A percentile compares a stretch with the other conserved stretches of the same genome.
phyloP scores from a whole-genome alignment of 2,888 invertebrate genomes.

The Acanthosepion esculentum region DNA sequence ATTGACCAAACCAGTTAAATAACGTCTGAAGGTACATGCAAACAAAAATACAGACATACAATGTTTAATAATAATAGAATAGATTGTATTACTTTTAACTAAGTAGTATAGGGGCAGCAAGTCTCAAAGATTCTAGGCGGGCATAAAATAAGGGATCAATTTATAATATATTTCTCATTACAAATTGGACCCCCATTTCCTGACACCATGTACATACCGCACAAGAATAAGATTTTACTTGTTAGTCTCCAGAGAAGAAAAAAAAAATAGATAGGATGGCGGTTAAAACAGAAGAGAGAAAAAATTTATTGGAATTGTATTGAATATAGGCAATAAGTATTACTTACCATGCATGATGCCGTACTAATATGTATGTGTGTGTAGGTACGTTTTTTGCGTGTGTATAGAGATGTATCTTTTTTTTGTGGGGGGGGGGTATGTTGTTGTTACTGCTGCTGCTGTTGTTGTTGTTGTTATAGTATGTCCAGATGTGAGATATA shows the following conservation, averaged over 20 bases:
- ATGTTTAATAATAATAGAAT: too few relatives aligned
- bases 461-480: slow-evolving; percentile 7
- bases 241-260: background rate
- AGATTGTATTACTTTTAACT: too few relatives aligned
- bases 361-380: slow-evolving; percentile 3
- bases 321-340: background rate
- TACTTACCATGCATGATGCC: background rate
- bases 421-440: background rate
- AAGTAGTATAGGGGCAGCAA: background rate
- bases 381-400: slow-evolving; percentile 33
- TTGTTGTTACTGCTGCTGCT: background rate
- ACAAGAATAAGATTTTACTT: slow-evolving; percentile 13
- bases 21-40: too few relatives aligned
- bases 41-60: too few relatives aligned
- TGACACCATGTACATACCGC: background rate
- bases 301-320: background rate
- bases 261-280: background rate
- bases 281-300: background rate
- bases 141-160: slow-evolving; percentile 21
- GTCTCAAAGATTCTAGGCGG: background rate
- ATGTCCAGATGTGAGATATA: slow-evolving; percentile 33
- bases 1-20: too few relatives aligned
- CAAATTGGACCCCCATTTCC: background rate
- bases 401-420: background rate
- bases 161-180: background rate